These are phyloP conservation scores for Actenoides lindsayi DNA, from an alignment of 2,113 vertebrate species.

Conservation along the genomic window DNA sequence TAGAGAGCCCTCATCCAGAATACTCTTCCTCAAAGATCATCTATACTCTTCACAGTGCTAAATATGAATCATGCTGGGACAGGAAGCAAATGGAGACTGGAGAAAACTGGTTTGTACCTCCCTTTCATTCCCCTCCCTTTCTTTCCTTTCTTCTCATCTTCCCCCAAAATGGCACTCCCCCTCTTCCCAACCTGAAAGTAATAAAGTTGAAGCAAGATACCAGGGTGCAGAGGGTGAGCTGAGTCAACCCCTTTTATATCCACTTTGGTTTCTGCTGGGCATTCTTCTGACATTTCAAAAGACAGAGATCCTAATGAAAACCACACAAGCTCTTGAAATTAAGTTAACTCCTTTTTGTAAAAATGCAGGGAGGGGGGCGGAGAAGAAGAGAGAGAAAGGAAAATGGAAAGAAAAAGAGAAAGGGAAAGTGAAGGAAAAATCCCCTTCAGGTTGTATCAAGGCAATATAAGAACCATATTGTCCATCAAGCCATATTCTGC, in stretches of 20 bases:
- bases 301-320: conserved; percentile 80
- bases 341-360: conserved; percentile 73
- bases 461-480: conserved; percentile 64
- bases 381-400: background rate
- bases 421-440: conserved; percentile 13
- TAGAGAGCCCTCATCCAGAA: background rate
- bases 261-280: conserved; percentile 73
- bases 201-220: background rate
- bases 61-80: background rate
- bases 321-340: conserved; percentile 78
- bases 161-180: background rate
- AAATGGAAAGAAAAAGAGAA: background rate
- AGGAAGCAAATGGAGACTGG: background rate
- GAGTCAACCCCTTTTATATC: conserved; percentile 52
- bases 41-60: background rate
- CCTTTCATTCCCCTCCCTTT: background rate
- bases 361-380: background rate
- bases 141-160: background rate
- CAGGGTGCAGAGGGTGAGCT: background rate
- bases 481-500: conserved; percentile 26
- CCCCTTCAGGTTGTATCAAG: conserved; percentile 51
- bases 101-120: background rate
- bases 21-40: background rate
- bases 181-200: background rate
- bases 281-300: conserved; percentile 76